phyloP scores from a whole-genome alignment of 2,113 vertebrate species.

The Plecturocebus donacophilus region DNA sequence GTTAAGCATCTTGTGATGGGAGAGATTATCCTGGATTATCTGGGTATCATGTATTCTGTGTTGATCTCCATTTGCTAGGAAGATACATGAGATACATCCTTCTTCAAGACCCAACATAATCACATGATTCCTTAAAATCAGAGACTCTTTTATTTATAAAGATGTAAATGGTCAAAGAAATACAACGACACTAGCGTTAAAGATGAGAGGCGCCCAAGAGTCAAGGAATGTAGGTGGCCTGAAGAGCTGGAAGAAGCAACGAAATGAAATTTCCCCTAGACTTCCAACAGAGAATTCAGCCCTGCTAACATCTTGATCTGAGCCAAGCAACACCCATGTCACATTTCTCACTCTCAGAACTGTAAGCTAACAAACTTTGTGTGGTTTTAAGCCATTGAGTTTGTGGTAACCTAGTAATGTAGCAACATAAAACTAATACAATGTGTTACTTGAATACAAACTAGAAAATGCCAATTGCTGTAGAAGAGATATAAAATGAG shows the following conservation, averaged over 20 bases:
- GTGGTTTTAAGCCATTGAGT: slow-evolving; percentile 12
- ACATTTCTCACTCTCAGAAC: not conserved
- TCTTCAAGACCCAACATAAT: not conserved
- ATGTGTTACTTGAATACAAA: not conserved
- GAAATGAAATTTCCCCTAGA: not conserved
- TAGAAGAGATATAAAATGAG: not conserved
- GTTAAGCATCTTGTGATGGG: not conserved
- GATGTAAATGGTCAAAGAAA: slow-evolving; percentile 7
- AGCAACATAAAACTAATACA: not conserved
- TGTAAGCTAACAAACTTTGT: not conserved
- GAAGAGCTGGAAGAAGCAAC: not conserved
- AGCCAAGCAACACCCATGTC: not conserved
- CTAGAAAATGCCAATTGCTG: not conserved
- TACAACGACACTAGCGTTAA: not conserved
- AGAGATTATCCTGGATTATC: not conserved
- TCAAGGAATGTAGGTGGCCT: not conserved
- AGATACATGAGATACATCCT: no score
- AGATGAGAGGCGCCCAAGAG: not conserved
- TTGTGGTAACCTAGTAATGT: not conserved
- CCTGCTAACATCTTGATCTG: not conserved
- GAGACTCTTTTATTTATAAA: not conserved
- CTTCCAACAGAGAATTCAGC: not conserved
- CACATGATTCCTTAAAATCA: not conserved
- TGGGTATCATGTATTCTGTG: no score
- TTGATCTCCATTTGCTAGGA: no score